Base-by-base conservation (phyloP, 2,113 vertebrate species). In the Mystacornis crossleyi region DNA sequence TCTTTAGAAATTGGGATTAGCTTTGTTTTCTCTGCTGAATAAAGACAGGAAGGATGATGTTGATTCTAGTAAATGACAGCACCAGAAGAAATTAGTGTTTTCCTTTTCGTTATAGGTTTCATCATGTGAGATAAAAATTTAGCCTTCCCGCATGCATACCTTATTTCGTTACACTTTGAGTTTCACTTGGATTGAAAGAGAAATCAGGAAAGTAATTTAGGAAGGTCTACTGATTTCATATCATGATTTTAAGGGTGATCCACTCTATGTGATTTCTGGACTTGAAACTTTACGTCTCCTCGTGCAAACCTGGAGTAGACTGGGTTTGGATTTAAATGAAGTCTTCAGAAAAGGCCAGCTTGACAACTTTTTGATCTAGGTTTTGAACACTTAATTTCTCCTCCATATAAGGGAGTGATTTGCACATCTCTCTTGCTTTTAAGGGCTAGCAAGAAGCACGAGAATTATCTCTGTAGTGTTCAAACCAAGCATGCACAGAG, bases 1-100 rank as follows among this genome's bases (percentile, higher is more conserved):
- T 97, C 96, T 97, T 97, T 96, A 97, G 97, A 97, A 97, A 97
- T 95, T 95, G 90, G 96, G 96, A 98, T 97, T 97, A 97, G 93
- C 88, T 97, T 96, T 98, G 94, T 97, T 97, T 97, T 97, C 96
- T 97, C 96, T 97, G 82, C 85, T 97, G 96, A 97, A 97, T 96
- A 97, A 97, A 97, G 96, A 96, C 94, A 96, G 95, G 83, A 97
- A 89, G 88, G 91, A 97, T 96, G 95, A 89, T 97, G 95, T 97
- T 98, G 93, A 95, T 97, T 96, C 95, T 97, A 96, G 95, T 97
- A 96, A 97, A 97, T 97, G 97, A 97, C 94, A 97, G 92, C 86
- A 96, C 81, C 95, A 89, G 73, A 95, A 97, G 93, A 97, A 97
- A 97, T 95, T 23, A 96, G 72, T 90, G 66, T 95, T 96, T 97